phyloP scores from a whole-genome alignment of 2,888 invertebrate species.

The Athetis lepigone region DNA sequence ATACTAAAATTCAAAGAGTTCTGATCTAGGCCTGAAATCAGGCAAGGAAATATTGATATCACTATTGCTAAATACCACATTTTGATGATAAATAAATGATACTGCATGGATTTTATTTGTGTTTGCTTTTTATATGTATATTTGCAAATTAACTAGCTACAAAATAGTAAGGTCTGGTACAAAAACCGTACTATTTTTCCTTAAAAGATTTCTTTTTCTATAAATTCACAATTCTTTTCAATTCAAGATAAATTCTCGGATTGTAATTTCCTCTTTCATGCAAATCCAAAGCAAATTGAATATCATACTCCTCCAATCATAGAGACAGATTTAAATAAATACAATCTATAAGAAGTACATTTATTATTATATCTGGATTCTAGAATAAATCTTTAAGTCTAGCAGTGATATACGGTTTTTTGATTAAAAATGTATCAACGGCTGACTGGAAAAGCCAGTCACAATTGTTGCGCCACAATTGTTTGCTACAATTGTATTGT shows the following conservation, averaged over 20 bases:
- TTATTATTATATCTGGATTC: too few relatives aligned
- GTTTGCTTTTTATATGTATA: conserved; percentile 51
- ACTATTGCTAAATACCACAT: conserved; percentile 52
- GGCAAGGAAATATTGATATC: conserved; percentile 34
- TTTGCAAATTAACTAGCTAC: conserved; percentile 5
- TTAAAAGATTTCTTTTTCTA: not conserved
- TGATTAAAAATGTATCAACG: too few relatives aligned
- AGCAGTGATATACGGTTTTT: too few relatives aligned
- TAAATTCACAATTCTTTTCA: not conserved
- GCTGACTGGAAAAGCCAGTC: too few relatives aligned
- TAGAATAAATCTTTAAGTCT: too few relatives aligned
- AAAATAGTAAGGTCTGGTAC: conserved; percentile 28
- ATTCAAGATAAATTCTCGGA: conserved; percentile 9
- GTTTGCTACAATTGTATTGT: too few relatives aligned
- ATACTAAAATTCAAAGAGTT: conserved; percentile 58
- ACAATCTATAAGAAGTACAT: too few relatives aligned
- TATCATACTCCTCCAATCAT: too few relatives aligned
- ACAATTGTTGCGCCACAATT: too few relatives aligned
- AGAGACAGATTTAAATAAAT: too few relatives aligned
- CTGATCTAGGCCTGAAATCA: conserved; percentile 47
- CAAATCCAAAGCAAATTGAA: conserved; percentile 34
- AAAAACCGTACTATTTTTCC: not conserved
- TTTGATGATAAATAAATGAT: conserved; percentile 2
- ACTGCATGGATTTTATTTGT: not conserved
- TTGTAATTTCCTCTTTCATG: conserved; percentile 30